Percentiles rank a stretch among this genome's conserved stretches.
These are phyloP conservation scores for Pelecanoides urinatrix DNA, from an alignment of 2,113 vertebrate genomes.

Conservation along the genomic window DNA sequence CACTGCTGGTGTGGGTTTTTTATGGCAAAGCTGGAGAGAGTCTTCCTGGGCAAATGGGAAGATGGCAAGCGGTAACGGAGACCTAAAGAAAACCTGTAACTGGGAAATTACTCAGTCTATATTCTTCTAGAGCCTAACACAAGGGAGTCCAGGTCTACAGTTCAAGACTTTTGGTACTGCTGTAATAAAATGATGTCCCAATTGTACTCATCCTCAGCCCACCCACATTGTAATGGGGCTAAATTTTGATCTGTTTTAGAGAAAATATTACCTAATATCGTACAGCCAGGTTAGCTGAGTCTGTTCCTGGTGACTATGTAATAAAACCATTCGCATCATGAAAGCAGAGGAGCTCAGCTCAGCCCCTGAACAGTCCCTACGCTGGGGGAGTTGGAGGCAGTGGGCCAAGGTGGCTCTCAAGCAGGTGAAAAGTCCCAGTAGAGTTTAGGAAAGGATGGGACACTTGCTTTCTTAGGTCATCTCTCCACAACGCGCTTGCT, in stretches of 20 bases:
- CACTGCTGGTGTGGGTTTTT: rapidly evolving
- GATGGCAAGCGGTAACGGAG: not conserved
- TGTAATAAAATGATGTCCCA: not conserved
- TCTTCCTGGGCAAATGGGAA: not conserved
- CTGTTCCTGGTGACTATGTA: not conserved
- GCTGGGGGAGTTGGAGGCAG: not conserved
- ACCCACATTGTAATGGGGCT: not conserved
- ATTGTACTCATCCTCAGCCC: not conserved
- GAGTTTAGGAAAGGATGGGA: not conserved
- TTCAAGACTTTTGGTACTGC: not conserved
- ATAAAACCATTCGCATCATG: not conserved
- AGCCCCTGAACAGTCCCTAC: not conserved
- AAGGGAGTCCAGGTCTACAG: not conserved
- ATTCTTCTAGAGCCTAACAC: not conserved
- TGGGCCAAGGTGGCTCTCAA: not conserved
- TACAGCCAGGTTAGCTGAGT: not conserved
- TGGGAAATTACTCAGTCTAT: not conserved
- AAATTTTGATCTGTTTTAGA: not conserved
- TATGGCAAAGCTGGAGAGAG: not conserved
- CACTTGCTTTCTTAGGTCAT: not conserved
- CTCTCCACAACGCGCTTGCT: not conserved
- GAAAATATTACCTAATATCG: not conserved
- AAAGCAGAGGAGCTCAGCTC: not conserved
- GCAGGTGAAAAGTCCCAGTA: not conserved
- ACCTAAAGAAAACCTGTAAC: not conserved